These are phyloP conservation scores for Ochropleura plecta DNA, from an alignment of 2,888 invertebrate species.

Conservation along the genomic window DNA sequence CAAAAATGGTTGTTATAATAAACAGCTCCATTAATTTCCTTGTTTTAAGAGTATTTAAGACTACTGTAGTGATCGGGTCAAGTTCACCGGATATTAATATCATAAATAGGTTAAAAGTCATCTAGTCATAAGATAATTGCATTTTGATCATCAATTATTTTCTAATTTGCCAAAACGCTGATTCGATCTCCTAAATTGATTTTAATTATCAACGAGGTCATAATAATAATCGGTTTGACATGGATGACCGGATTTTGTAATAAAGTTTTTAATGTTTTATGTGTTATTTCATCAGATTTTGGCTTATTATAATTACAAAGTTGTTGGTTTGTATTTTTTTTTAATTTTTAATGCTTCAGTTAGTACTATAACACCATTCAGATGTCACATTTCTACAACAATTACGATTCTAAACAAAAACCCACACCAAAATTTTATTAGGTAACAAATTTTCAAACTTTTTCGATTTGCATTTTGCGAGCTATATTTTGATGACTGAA, in stretches of 20 bases:
- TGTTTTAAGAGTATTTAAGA: constrained; percentile 9
- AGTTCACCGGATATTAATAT: constrained; percentile 33
- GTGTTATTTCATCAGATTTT: neutral
- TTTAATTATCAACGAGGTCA: constrained; percentile 17
- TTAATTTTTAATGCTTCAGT: neutral
- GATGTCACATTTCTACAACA: neutral
- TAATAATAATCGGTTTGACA: constrained; percentile 2
- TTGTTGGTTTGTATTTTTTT: neutral
- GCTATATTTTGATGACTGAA: neutral
- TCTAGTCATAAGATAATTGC: constrained; percentile 23
- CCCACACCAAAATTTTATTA: neutral
- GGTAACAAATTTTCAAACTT: too few relatives aligned
- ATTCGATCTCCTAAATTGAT: constrained; percentile 15
- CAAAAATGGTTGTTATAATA: constrained; percentile 12
- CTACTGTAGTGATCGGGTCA: neutral
- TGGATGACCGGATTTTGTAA: constrained; percentile 13
- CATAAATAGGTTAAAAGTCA: constrained; percentile 22
- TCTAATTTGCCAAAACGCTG: constrained; percentile 31
- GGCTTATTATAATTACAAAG: neutral
- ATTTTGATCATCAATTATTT: constrained; percentile 32
- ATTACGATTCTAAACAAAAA: neutral
- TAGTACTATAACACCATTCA: neutral
- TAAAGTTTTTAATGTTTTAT: constrained; percentile 2
- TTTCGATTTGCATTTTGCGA: too few relatives aligned
- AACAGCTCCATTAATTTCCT: constrained; percentile 41